phyloP scores from a whole-genome alignment of 2,797 vertebrate genomes.

The Coregonus ussuriensis region DNA sequence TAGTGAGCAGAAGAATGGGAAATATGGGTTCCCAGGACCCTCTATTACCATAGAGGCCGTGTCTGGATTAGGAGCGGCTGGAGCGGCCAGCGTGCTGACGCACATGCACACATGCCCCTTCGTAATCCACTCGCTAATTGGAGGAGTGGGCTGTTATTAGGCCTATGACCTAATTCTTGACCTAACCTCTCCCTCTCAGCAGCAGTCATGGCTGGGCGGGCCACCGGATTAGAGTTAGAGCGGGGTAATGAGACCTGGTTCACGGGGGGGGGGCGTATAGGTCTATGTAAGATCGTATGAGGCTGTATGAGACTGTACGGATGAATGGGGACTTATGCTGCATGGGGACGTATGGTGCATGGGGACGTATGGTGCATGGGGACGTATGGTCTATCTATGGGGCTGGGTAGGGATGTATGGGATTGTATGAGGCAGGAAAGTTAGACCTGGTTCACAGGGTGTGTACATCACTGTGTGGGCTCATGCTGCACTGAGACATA shows the following conservation, averaged over 20 bases:
- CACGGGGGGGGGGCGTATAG: slow-evolving; percentile 16
- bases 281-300: neutral
- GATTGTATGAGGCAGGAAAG: no score
- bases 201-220: slow-evolving; percentile 35
- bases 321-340: neutral
- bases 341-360: slow-evolving; percentile 8
- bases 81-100: slow-evolving; percentile 46
- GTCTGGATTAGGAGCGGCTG: slow-evolving; percentile 65
- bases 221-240: slow-evolving; percentile 48
- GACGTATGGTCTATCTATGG: no score
- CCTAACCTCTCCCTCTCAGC: slow-evolving; percentile 31
- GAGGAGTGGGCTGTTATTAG: slow-evolving; percentile 58
- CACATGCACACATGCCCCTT: slow-evolving; percentile 28
- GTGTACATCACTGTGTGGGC: no score
- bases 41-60: slow-evolving; percentile 63
- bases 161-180: slow-evolving; percentile 68
- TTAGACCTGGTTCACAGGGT: no score
- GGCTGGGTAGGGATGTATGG: neutral
- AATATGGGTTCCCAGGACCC: slow-evolving; percentile 61
- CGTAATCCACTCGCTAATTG: slow-evolving; percentile 58
- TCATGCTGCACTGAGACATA: no score
- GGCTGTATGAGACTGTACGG: neutral
- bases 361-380: slow-evolving; percentile 15
- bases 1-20: slow-evolving; percentile 19
- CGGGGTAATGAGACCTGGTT: slow-evolving; percentile 41